phyloP scores from a whole-genome alignment of 2,888 invertebrate species.

The Odontothrips loti region DNA sequence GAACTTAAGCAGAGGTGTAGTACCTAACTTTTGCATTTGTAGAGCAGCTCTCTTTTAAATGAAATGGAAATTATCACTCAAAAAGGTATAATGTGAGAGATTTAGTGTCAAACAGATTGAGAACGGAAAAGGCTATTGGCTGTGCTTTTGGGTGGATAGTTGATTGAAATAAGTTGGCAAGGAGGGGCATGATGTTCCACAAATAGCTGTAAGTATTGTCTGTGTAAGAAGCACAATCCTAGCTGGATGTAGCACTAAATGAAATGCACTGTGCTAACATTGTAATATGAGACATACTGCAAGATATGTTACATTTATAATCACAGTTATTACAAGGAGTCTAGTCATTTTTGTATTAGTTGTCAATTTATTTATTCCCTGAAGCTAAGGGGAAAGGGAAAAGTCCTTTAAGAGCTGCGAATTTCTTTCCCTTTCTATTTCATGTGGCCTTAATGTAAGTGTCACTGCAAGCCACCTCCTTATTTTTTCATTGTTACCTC shows the following conservation, averaged over 20 bases:
- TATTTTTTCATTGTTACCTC: not conserved
- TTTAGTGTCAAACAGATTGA: not conserved
- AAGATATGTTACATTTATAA: not conserved
- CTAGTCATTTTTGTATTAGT: constrained; percentile 27
- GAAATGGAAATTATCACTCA: not conserved
- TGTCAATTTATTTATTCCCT: constrained; percentile 7
- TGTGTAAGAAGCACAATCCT: not conserved
- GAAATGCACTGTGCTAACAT: constrained; percentile 11
- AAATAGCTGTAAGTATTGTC: not conserved
- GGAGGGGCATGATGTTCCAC: constrained; percentile 9
- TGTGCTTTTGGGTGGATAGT: not conserved
- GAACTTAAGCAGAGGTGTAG: not conserved
- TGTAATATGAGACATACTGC: not conserved
- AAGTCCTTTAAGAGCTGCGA: too few species aligned
- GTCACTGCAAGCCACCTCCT: not conserved
- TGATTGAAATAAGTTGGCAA: not conserved
- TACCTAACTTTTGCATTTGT: too few species aligned
- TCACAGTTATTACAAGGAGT: constrained; percentile 10
- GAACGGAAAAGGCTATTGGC: not conserved
- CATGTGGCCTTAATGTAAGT: not conserved
- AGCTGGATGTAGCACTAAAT: constrained; percentile 20
- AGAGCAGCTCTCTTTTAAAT: not conserved
- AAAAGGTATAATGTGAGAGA: not conserved
- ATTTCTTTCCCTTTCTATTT: not conserved
- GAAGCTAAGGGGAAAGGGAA: not conserved